phyloP scores from a whole-genome alignment of 2,888 invertebrate species.

The Temnothorax unifasciatus region DNA sequence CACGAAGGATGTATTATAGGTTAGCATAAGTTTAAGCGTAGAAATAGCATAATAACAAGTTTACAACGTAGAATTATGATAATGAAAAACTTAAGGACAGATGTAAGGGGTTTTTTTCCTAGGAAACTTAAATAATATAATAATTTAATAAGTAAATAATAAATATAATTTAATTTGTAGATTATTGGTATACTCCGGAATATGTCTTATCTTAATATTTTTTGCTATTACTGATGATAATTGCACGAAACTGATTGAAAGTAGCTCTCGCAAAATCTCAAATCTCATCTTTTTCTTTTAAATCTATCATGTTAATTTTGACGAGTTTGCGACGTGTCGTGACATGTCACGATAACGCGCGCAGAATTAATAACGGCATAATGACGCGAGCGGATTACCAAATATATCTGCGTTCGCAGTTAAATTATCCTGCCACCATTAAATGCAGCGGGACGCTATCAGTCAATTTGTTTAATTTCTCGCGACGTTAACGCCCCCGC shows the following conservation, averaged over 20 bases:
- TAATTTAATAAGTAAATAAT: no score
- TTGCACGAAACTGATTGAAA: not conserved
- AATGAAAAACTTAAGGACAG: no score
- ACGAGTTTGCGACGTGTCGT: not conserved
- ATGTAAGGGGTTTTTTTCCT: not conserved
- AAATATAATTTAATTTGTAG: not conserved
- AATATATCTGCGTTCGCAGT: constrained; percentile 39
- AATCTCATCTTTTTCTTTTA: not conserved
- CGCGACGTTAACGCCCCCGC: constrained; percentile 34
- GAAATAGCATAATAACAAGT: not conserved
- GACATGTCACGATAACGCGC: not conserved
- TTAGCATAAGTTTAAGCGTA: not conserved
- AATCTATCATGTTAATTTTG: not conserved
- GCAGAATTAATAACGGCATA: constrained; percentile 38
- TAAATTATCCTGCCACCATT: constrained; percentile 42
- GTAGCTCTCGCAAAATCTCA: not conserved
- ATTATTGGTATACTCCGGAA: not conserved
- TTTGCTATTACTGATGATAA: not conserved
- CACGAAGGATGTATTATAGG: no score
- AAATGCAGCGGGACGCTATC: constrained; percentile 50
- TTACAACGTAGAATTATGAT: not conserved
- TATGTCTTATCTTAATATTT: not conserved
- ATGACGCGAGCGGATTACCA: constrained; percentile 35
- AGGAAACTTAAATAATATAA: not conserved
- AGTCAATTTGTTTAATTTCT: constrained; percentile 58